Base-by-base conservation (phyloP, 2,888 invertebrate genomes). In the Syrista parreyssii region DNA sequence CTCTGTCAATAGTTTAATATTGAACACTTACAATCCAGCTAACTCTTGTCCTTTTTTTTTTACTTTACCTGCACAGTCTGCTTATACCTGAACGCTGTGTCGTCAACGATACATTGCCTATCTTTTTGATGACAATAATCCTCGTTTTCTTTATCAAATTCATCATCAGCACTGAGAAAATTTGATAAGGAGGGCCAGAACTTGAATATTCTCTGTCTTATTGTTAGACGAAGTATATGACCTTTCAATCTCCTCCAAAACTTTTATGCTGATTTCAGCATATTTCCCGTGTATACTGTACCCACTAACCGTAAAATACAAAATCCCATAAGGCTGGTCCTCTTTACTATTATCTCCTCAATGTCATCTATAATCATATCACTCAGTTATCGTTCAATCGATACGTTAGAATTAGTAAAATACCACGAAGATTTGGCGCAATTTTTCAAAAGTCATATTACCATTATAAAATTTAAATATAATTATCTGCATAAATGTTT, bases 1-100 rank as follows among this genome's bases (percentile, higher is more conserved):
- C 84, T 87, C 85, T 88, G 81, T 82, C 79, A 86, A 74, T 55
- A 55, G 55, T 55, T 55, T 55, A 23, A 55, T 55, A 55, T 23
- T 23, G 55, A 55, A 55, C 55, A 23, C 55, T 55, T 55, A 55
- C 23, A 55, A 23, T 55, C 9, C 55, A 55, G 23, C 23, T 55
- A 55, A 55, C 55, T 55, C 9, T 23, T 55, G 2, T 55, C 23
- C 55, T 9, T 55, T 55, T 55, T 23, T 23, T 55, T 23, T 55
- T 23, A 23, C 55, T 23, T 55, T 55, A 55, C 55, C 55, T 23
- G 55, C 55, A 55, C 23, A 55, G 23, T 55, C 6, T 9, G 55
- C 55, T 55, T 23, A 2, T 23, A 55, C 9, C 55, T 55, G 55
- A 55, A 2, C 23, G 55, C 23, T 55, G 23, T 23, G 23, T 55